Conservation (phyloP, 2,888 invertebrate species). For the Thereva nobilitata region DNA sequence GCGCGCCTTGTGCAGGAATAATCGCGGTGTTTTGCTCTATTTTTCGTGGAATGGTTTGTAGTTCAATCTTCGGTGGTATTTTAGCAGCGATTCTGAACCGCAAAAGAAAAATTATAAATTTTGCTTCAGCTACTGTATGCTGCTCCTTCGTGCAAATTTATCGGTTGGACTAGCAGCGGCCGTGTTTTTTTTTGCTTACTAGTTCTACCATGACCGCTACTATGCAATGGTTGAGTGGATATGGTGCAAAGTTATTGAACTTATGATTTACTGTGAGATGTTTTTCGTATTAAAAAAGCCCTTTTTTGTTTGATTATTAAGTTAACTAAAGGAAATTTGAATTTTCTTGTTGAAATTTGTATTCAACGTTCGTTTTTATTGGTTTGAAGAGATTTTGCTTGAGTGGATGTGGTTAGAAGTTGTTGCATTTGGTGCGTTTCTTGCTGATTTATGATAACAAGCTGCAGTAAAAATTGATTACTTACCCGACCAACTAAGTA, state of each 20-base stretch:
- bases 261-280: constrained; percentile 7
- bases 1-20: background rate
- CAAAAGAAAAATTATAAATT: constrained; percentile 29
- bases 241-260: constrained; percentile 26
- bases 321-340: too few relatives aligned
- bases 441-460: too few relatives aligned
- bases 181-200: background rate
- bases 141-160: constrained; percentile 16
- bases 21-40: background rate
- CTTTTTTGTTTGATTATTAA: too few relatives aligned
- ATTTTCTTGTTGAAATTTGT: too few relatives aligned
- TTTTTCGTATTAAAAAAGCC: background rate
- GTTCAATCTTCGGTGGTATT: constrained; percentile 15
- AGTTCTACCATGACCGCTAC: background rate
- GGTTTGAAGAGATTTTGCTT: too few relatives aligned
- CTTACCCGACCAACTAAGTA: too few relatives aligned
- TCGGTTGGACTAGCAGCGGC: constrained; percentile 26
- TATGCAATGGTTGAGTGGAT: constrained; percentile 25
- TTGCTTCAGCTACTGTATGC: constrained; percentile 14
- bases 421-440: too few relatives aligned
- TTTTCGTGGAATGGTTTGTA: constrained; percentile 5
- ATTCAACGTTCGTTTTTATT: too few relatives aligned
- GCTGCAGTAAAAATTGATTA: too few relatives aligned
- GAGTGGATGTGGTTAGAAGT: too few relatives aligned
- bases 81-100: constrained; percentile 23